A percentile compares a stretch with the other conserved stretches of the same genome.
phyloP scores from a whole-genome alignment of 2,113 vertebrate species.

The Psittacula cyanocephala region DNA sequence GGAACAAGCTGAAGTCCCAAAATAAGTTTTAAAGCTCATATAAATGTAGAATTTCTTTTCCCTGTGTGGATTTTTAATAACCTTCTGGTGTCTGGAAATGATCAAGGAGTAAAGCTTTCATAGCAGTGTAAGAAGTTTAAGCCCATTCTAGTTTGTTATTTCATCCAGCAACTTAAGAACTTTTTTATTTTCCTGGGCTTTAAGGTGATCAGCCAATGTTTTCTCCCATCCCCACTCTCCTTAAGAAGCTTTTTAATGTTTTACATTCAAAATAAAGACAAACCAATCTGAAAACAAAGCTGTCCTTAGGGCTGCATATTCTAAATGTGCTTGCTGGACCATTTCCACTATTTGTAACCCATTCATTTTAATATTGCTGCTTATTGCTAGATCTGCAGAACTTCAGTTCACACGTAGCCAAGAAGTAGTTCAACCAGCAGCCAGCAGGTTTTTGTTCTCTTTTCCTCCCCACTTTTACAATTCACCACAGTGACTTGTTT shows the following conservation, averaged over 20 bases:
- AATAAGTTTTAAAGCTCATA: slow-evolving; percentile 20
- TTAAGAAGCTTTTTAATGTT: slow-evolving; percentile 42
- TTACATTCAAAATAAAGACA: slow-evolving; percentile 54
- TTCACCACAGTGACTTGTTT: slow-evolving; percentile 46
- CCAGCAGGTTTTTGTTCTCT: slow-evolving; percentile 1
- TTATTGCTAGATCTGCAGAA: slow-evolving; percentile 37
- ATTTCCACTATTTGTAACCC: slow-evolving; percentile 32
- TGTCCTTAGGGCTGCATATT: neutral
- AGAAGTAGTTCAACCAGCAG: slow-evolving; percentile 1
- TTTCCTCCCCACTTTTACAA: neutral
- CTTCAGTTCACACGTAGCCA: neutral
- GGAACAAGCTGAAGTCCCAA: neutral
- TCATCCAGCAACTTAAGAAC: slow-evolving; percentile 45
- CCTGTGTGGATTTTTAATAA: slow-evolving; percentile 53
- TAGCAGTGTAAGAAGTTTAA: slow-evolving; percentile 48
- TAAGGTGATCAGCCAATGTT: slow-evolving; percentile 42
- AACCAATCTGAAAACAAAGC: slow-evolving; percentile 32
- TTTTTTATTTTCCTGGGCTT: slow-evolving; percentile 40
- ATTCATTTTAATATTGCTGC: slow-evolving; percentile 33
- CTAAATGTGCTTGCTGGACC: slow-evolving; percentile 19
- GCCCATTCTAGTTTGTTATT: slow-evolving; percentile 58
- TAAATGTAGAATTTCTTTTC: slow-evolving; percentile 42
- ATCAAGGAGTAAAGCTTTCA: slow-evolving; percentile 62
- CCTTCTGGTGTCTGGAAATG: slow-evolving; percentile 56
- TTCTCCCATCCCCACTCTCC: neutral